Evolutionary conservation across 37 sponge, comb jelly and placozoan genomes (phyloP).

Genomic region (Petrosia ficiformis): DNA sequence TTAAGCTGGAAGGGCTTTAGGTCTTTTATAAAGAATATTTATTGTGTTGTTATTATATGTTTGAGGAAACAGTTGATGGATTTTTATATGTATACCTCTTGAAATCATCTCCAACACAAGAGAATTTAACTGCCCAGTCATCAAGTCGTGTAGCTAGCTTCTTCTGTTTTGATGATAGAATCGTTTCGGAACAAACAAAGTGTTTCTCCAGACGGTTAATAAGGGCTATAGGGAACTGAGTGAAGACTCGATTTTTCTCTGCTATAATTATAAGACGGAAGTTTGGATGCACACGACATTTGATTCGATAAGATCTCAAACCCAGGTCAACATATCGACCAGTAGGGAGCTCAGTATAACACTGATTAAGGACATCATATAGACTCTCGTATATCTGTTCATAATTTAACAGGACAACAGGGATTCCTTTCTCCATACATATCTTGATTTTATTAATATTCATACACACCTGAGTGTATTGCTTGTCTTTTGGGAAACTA

Average conservation of each 20-base stretch:
- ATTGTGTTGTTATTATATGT: no score
- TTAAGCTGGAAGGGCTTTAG: no score
- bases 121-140: constrained; percentile 12
- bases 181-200: not conserved
- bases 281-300: not conserved
- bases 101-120: not conserved
- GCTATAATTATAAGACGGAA: constrained; percentile 8
- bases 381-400: constrained; percentile 58
- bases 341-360: constrained; percentile 9
- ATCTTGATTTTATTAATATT: constrained; percentile 47
- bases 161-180: not conserved
- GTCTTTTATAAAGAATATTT: no score
- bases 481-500: constrained; percentile 47
- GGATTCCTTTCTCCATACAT: constrained; percentile 35
- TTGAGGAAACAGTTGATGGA: no score
- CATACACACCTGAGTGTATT: constrained; percentile 55
- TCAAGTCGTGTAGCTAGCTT: not conserved
- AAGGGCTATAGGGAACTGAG: not conserved
- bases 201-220: constrained; percentile 12
- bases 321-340: constrained; percentile 14
- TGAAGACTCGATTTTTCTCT: not conserved
- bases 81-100: no score
- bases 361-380: constrained; percentile 57
- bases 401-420: constrained; percentile 36
- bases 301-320: not conserved